Evolutionary conservation across 2,797 vertebrate species (phyloP), one percentile per base, ranked within the genome.

Genomic region (Tauraco hartlaubi): DNA sequence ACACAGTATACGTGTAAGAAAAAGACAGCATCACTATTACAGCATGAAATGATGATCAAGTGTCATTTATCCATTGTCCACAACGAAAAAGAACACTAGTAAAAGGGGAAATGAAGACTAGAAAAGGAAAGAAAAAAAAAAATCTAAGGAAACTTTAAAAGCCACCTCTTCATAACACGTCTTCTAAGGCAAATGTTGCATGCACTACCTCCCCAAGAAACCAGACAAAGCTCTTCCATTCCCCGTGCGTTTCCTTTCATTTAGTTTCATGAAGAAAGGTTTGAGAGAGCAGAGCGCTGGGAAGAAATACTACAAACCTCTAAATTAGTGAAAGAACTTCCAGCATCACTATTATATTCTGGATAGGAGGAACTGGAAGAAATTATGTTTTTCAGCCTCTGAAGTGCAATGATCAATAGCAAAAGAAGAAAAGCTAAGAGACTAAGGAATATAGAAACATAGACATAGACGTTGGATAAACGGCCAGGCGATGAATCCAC

Each of bases 371-470:
- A 99, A 52, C 99, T 99, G 84, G 99, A 99, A 54, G 99, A 99
- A 98, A 99, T 99, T 58, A 99, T 99, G 93, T 99, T 99, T 97
- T 99, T 99, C 94, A 99, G 99, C 98, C 99, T 98, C 98, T 99
- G 99, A 85, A 99, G 99, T 85, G 99, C 99, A 95, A 99, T 98
- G 97, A 99, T 97, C 90, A 99, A 98, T 81, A 99, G 98, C 68
- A 99, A 98, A 92, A 99, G 98, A 91, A 99, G 99, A 97, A 99
- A 99, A 13, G 99, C 98, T 96, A 99, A 97, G 89, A 99, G 98
- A 91, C 99, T 99, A 52, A 99, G 99, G 97, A 99, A 99, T 97
- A 99, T 98, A 97, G 99, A 99, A 92, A 99, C 98, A 59, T 99
- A 99, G 62, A 99, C 97, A 37, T 99, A 99, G 55, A 99, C 98